Conservation (phyloP, 2,888 invertebrate genomes). For the Hanleya hanleyi region DNA sequence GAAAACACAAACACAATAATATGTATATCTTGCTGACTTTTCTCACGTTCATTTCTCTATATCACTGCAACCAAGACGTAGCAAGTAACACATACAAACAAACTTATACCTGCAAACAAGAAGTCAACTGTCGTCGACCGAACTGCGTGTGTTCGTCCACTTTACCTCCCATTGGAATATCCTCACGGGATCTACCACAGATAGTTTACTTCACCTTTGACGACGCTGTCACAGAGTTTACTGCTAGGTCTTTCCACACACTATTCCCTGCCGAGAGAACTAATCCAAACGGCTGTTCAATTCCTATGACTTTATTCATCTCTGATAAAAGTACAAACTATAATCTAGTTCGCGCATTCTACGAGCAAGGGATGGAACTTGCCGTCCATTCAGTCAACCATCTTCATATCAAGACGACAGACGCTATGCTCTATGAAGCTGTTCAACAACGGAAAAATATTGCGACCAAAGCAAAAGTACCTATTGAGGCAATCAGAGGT, state of each 20-base stretch:
- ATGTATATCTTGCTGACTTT: too few species aligned
- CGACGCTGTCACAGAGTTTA: slow-evolving; percentile 59
- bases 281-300: slow-evolving; percentile 24
- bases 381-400: slow-evolving; percentile 62
- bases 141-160: slow-evolving; percentile 55
- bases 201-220: slow-evolving; percentile 65
- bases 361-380: slow-evolving; percentile 59
- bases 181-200: slow-evolving; percentile 54
- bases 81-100: too few species aligned
- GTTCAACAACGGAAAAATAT: slow-evolving; percentile 56
- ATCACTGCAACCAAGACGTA: too few species aligned
- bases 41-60: too few species aligned
- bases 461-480: slow-evolving; percentile 52
- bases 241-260: slow-evolving; percentile 34
- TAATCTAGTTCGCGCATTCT: slow-evolving; percentile 47
- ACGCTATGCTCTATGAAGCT: slow-evolving; percentile 54
- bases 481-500: slow-evolving; percentile 55
- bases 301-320: slow-evolving; percentile 18
- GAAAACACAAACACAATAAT: too few species aligned
- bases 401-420: slow-evolving; percentile 42
- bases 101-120: too few species aligned
- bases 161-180: slow-evolving; percentile 39
- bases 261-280: slow-evolving; percentile 1
- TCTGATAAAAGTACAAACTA: slow-evolving; percentile 16
- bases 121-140: slow-evolving; percentile 49